These are phyloP conservation scores for Phragmatobia fuliginosa DNA, from an alignment of 2,888 invertebrate species.

Conservation along the genomic window DNA sequence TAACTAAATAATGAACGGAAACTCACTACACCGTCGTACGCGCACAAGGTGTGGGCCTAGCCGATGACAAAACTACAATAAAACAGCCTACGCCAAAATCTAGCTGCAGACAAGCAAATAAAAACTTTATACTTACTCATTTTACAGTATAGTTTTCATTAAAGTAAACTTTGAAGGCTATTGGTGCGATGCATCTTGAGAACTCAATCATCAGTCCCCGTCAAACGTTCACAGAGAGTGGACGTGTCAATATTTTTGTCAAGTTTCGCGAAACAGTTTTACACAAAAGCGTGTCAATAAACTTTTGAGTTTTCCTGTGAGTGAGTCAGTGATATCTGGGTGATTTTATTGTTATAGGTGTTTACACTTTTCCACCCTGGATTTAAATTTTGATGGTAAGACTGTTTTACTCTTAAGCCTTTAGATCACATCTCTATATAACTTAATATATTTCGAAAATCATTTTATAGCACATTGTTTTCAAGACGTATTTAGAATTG, in stretches of 20 bases:
- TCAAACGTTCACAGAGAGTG: constrained; percentile 51
- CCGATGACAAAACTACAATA: constrained; percentile 54
- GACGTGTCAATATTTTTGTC: constrained; percentile 55
- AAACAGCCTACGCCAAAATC: constrained; percentile 39
- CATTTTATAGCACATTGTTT: background rate
- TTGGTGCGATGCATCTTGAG: constrained; percentile 59
- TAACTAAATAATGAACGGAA: constrained; percentile 4
- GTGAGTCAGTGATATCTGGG: constrained; percentile 57
- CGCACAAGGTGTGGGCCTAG: constrained; percentile 42
- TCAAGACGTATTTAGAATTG: background rate
- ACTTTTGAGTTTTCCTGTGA: constrained; percentile 61
- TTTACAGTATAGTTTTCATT: constrained; percentile 60
- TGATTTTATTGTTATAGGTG: constrained; percentile 48
- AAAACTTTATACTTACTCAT: constrained; percentile 37
- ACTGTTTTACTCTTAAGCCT: constrained; percentile 22
- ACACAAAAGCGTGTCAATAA: constrained; percentile 64
- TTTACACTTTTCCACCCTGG: constrained; percentile 69
- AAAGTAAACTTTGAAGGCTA: constrained; percentile 53
- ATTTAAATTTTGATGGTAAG: constrained; percentile 75
- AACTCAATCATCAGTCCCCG: constrained; percentile 68
- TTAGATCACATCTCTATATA: constrained; percentile 30
- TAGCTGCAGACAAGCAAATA: constrained; percentile 16
- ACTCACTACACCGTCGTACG: constrained; percentile 15
- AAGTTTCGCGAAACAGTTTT: constrained; percentile 36
- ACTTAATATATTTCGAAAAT: constrained; percentile 4